Percentiles rank a stretch among this genome's conserved stretches.
These are phyloP conservation scores for Engraulis encrasicolus DNA, from an alignment of 2,113 vertebrate species.

Conservation along the genomic window DNA sequence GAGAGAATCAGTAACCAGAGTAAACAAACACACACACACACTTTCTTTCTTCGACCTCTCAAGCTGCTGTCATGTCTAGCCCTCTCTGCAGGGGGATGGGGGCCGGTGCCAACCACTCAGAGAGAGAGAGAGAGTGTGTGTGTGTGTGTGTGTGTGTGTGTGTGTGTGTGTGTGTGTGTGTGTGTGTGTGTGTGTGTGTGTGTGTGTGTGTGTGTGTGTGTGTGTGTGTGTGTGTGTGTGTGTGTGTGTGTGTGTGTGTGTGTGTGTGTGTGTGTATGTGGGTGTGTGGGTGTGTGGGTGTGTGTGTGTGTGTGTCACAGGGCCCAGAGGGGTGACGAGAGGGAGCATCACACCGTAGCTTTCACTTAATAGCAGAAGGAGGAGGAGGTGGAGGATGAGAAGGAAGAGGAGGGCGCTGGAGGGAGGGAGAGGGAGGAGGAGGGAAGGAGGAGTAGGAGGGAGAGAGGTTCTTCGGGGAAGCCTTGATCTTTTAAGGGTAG, in stretches of 20 bases:
- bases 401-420: background rate
- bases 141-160: background rate
- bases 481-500: background rate
- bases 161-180: background rate
- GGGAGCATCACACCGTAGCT: background rate
- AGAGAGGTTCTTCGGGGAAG: background rate
- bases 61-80: background rate
- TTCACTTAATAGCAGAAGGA: background rate
- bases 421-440: background rate
- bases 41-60: background rate
- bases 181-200: background rate
- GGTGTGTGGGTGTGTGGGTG: too few species aligned
- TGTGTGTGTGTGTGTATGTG: too few species aligned
- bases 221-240: too few species aligned
- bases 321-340: background rate
- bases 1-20: constrained; percentile 52
- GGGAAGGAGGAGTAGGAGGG: background rate
- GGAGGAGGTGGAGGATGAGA: background rate
- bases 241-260: too few species aligned
- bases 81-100: too few species aligned
- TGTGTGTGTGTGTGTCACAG: background rate
- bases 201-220: background rate
- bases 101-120: too few species aligned
- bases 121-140: too few species aligned
- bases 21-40: constrained; percentile 54